Evolutionary conservation across 2,888 invertebrate species (phyloP).

Genomic region (Danaus chrysippus): DNA sequence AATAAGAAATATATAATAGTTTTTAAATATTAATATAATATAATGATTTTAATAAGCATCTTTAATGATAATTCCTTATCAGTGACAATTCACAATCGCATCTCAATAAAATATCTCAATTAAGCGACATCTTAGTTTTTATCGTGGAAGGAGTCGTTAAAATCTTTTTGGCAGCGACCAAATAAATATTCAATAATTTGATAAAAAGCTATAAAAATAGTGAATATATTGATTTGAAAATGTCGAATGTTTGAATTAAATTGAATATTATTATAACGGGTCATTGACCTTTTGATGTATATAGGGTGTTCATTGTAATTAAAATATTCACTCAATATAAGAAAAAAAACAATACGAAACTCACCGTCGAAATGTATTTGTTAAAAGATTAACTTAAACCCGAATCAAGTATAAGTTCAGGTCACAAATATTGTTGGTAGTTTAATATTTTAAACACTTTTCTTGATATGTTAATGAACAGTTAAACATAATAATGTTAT

Average conservation of each 20-base stretch:
- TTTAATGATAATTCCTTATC: neutral
- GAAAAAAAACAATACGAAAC: too few species aligned
- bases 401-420: too few species aligned
- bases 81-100: neutral
- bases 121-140: constrained; percentile 1
- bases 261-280: neutral
- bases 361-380: too few species aligned
- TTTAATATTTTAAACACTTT: too few species aligned
- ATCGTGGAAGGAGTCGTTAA: neutral
- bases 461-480: too few species aligned
- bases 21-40: neutral
- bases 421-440: too few species aligned
- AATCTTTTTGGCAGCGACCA: neutral
- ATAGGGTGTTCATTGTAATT: too few species aligned
- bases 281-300: neutral
- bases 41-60: neutral
- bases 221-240: neutral
- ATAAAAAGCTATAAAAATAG: neutral
- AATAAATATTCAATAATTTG: constrained; percentile 3
- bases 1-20: too few species aligned
- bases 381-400: too few species aligned
- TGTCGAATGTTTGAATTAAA: neutral
- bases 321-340: too few species aligned
- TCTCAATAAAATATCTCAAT: neutral
- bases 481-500: neutral